These are phyloP conservation scores for Drosophila quadrilineata DNA, from an alignment of 1,140 invertebrate genomes.

Conservation along the genomic window DNA sequence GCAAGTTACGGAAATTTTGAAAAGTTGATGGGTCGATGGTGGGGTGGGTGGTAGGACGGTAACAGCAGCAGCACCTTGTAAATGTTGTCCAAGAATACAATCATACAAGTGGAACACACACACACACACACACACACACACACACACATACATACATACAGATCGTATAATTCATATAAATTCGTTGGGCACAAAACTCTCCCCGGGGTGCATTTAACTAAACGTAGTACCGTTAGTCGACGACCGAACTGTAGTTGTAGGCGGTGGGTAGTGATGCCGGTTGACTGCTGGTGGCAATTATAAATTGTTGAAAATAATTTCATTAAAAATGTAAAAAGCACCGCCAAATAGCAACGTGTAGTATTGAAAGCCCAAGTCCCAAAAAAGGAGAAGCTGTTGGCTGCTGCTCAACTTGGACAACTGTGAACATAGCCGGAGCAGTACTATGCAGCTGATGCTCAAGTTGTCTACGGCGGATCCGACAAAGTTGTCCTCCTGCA, in stretches of 20 bases:
- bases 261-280: background rate
- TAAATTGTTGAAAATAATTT: slow-evolving; percentile 80
- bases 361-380: slow-evolving; percentile 40
- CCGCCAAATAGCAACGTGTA: slow-evolving; percentile 57
- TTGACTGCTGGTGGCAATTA: slow-evolving; percentile 71
- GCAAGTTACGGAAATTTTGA: slow-evolving; percentile 6
- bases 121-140: too few relatives aligned
- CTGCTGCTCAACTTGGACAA: too few relatives aligned
- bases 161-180: slow-evolving; percentile 54
- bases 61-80: too few relatives aligned
- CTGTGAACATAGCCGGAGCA: background rate
- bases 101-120: slow-evolving; percentile 5
- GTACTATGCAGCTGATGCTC: background rate
- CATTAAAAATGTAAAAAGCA: slow-evolving; percentile 78
- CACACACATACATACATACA: too few relatives aligned
- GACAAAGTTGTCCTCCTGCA: slow-evolving; percentile 17
- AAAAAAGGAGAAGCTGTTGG: too few relatives aligned
- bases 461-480: too few relatives aligned
- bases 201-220: slow-evolving; percentile 73
- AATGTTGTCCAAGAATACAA: slow-evolving; percentile 10
- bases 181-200: slow-evolving; percentile 63
- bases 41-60: too few relatives aligned
- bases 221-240: slow-evolving; percentile 38
- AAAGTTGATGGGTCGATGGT: background rate
- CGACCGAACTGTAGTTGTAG: too few relatives aligned